phyloP scores from a whole-genome alignment of 30 jellyfish, hydroid and myxozoan species.

The Nemopilema nomurai region DNA sequence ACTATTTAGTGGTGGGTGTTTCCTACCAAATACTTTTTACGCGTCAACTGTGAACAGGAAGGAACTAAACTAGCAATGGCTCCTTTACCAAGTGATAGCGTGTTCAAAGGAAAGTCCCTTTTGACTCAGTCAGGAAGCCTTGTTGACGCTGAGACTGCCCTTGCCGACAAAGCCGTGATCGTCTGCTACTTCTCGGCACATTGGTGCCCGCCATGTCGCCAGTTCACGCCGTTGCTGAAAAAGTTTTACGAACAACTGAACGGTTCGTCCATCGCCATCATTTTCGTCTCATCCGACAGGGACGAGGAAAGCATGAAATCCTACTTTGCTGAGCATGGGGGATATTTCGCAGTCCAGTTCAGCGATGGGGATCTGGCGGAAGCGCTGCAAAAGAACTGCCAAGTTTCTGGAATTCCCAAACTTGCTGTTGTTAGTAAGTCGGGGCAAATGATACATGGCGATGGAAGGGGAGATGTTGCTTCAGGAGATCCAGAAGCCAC shows the following conservation, averaged over 20 bases:
- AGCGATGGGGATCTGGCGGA: conserved; percentile 1
- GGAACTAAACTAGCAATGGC: conserved; percentile 28
- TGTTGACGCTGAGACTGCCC: conserved; percentile 46
- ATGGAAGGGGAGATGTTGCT: conserved; percentile 35
- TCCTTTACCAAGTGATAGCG: conserved; percentile 26
- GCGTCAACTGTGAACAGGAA: no score
- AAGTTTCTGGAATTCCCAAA: conserved; percentile 45
- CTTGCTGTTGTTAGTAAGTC: conserved; percentile 33
- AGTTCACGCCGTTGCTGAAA: conserved; percentile 53
- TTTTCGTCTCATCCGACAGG: conserved; percentile 50
- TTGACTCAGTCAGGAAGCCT: conserved; percentile 32
- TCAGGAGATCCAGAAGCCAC: conserved; percentile 17
- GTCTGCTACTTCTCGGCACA: conserved; percentile 55
- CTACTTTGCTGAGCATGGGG: conserved; percentile 53
- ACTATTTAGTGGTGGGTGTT: neutral
- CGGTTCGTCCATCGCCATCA: conserved; percentile 28
- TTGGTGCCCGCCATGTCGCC: conserved; percentile 76
- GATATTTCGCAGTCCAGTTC: conserved; percentile 39
- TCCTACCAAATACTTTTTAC: no score
- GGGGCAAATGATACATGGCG: conserved; percentile 36
- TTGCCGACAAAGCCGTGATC: conserved; percentile 34
- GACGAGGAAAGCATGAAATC: conserved; percentile 34
- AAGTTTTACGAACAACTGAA: conserved; percentile 27
- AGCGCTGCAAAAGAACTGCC: conserved; percentile 25
- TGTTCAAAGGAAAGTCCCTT: conserved; percentile 35